A percentile compares a stretch with the other conserved stretches of the same genome.
Conservation (phyloP, 2,113 vertebrate genomes). For the Otis tarda region DNA sequence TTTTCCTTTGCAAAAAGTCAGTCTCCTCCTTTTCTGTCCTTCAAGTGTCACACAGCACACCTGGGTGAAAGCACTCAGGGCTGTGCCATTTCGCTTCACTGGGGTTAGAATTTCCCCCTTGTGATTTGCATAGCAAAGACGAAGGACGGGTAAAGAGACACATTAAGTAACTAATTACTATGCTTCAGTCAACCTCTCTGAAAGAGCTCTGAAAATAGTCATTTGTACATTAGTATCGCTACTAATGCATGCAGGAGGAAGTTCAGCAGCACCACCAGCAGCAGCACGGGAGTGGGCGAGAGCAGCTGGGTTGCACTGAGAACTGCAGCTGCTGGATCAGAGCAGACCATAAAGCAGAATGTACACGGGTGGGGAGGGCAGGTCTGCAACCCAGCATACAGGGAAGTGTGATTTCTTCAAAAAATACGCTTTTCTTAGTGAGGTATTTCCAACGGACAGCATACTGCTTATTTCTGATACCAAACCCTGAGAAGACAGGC, state of each 20-base stretch:
- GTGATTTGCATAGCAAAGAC: conserved; percentile 22
- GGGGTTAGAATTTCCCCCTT: not conserved
- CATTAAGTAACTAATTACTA: not conserved
- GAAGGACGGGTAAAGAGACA: not conserved
- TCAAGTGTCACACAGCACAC: not conserved
- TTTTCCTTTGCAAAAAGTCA: not conserved
- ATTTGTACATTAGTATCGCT: not conserved
- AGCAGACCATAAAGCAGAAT: not conserved
- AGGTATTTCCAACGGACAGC: not conserved
- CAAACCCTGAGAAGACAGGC: not conserved
- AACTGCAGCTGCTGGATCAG: not conserved
- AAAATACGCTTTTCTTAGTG: not conserved
- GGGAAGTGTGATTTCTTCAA: not conserved
- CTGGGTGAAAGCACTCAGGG: not conserved
- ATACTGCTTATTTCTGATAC: not conserved
- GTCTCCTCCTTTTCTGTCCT: not conserved
- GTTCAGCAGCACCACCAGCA: not conserved
- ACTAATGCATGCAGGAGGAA: not conserved
- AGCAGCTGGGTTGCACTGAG: not conserved
- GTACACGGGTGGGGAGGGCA: not conserved
- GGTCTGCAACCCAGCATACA: not conserved
- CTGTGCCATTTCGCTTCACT: not conserved
- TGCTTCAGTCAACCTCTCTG: not conserved
- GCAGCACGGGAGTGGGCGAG: not conserved
- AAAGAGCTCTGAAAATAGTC: not conserved